Percentiles rank a stretch among this genome's conserved stretches.
Conservation (phyloP, 2,888 invertebrate species). For the Loripinus fragilis region DNA sequence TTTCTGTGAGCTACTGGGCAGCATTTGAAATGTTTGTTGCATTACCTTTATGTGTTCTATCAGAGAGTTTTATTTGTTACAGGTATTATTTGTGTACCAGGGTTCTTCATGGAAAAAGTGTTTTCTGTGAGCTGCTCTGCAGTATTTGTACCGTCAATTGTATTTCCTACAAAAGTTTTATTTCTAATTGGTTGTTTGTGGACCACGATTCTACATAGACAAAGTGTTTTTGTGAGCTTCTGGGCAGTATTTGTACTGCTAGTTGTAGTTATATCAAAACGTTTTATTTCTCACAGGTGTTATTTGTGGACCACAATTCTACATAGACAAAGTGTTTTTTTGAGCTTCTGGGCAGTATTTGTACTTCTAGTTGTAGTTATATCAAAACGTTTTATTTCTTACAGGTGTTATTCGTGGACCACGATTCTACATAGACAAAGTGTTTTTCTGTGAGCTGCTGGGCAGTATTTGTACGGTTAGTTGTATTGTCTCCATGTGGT, state of each 20-base stretch:
- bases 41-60: slow-evolving; percentile 68
- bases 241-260: slow-evolving; percentile 67
- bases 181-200: slow-evolving; percentile 52
- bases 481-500: slow-evolving; percentile 68
- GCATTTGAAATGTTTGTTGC: no score
- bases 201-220: slow-evolving; percentile 62
- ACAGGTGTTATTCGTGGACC: slow-evolving; percentile 60
- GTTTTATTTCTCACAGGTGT: slow-evolving; percentile 49
- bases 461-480: slow-evolving; percentile 68
- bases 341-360: slow-evolving; percentile 63
- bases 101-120: no score
- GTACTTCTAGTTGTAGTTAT: slow-evolving; percentile 68
- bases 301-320: slow-evolving; percentile 56
- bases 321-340: slow-evolving; percentile 62
- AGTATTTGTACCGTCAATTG: no score
- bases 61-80: no score
- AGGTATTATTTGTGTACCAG: no score
- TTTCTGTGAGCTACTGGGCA: no score
- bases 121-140: no score
- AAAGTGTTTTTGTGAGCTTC: slow-evolving; percentile 63
- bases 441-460: slow-evolving; percentile 61
- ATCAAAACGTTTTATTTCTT: slow-evolving; percentile 8
- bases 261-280: slow-evolving; percentile 65
- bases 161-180: no score
- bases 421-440: slow-evolving; percentile 61